Conservation (phyloP, 1,140 invertebrate species). For the Delia radicum region DNA sequence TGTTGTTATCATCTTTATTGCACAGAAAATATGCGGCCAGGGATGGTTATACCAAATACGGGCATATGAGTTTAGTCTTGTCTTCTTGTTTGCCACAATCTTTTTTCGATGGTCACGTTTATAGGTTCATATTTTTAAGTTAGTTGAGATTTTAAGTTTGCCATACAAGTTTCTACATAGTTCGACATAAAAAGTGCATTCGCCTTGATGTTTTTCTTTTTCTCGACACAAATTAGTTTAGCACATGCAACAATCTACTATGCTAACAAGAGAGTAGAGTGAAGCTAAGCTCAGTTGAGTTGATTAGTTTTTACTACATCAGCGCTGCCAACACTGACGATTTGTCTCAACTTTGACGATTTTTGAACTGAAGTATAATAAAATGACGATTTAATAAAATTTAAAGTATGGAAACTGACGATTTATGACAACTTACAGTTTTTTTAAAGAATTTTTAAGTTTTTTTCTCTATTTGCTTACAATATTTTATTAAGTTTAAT, state of each 20-base stretch:
- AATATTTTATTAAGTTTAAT: too few species aligned
- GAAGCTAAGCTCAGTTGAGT: neutral
- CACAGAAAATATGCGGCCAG: neutral
- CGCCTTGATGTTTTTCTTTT: neutral
- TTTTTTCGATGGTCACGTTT: neutral
- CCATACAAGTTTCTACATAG: neutral
- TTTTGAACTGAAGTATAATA: too few species aligned
- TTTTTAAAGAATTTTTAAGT: too few species aligned
- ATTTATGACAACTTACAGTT: too few species aligned
- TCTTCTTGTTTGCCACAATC: neutral
- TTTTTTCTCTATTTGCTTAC: too few species aligned
- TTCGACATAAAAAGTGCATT: conserved; percentile 1
- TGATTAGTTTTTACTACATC: too few species aligned
- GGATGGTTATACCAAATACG: neutral
- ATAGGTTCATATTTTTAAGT: neutral
- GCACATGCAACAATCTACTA: conserved; percentile 3
- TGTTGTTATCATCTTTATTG: neutral
- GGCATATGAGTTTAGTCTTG: neutral
- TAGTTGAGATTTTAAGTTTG: neutral
- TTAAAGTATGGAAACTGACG: too few species aligned
- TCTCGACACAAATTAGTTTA: neutral
- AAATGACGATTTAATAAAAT: too few species aligned
- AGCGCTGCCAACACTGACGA: too few species aligned
- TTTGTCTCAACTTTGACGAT: too few species aligned
- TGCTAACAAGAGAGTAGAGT: neutral